Base-by-base conservation (phyloP, 1,140 invertebrate genomes). In the Ruditapes philippinarum region DNA sequence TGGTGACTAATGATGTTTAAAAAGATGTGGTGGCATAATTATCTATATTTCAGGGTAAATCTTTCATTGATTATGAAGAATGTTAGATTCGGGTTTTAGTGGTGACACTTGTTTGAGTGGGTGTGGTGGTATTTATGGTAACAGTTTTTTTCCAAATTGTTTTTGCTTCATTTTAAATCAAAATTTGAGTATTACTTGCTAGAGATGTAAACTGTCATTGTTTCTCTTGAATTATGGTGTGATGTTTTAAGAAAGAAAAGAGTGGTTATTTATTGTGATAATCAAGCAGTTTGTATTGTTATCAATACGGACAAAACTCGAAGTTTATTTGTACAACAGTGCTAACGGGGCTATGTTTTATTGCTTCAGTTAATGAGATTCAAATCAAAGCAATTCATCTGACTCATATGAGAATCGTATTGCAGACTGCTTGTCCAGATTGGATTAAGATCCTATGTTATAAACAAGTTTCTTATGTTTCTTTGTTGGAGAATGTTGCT, bases 141-240 rank as follows among this genome's bases (percentile, higher is more conserved):
- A 22, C n/a, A 14, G 14, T 5, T 78, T n/a, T 17, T 40, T 78
- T 78, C 74, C 42, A 45, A 9, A 12, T n/a, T 3, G 12, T 14
- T 86, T 85, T 62, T 49, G 54, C 40, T 51, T 42, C 42, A 76
- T 86, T 51, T 51, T 76, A 25, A 38, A 78, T 19, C 25, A 42
- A 31, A 86, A 76, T 25, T 60, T 86, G n/a, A 40, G 62, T 60
- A 86, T 86, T 14, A 86, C 22, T 36, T 25, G 40, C 49, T 86
- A 19, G 45, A 86, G 62, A 22, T 86, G 14, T 42, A 76, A 11
- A 49, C 83, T 45, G 12, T 86, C 19, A 45, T 86, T 36, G 51
- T 86, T 38, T 86, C 68, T 86, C 2, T 86, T 31, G 49, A 76
- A 25, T 78, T 86, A 49, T 86, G 83, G 83, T 25, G 11, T 19